Conservation (phyloP, 2,888 invertebrate genomes). For the Acrobasis consociella region DNA sequence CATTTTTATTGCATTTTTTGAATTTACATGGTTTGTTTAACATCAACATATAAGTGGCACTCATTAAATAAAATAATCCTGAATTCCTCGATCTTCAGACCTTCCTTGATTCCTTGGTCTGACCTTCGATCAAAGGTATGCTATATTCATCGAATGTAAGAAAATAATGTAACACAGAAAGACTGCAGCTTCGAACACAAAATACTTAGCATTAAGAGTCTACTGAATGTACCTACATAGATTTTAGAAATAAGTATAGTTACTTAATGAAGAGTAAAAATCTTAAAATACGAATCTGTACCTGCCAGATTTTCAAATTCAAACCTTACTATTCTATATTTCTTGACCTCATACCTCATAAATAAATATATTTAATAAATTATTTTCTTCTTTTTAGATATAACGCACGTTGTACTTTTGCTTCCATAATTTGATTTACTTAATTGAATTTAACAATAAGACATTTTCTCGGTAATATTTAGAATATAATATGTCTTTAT, state of each 20-base stretch:
- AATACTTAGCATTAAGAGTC: not conserved
- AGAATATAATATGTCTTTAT: conserved; percentile 23
- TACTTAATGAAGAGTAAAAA: conserved; percentile 35
- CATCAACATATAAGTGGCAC: not conserved
- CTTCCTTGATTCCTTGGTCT: no score
- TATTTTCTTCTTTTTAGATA: conserved; percentile 22
- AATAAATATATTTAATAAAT: conserved; percentile 23
- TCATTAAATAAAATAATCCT: not conserved
- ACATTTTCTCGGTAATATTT: conserved; percentile 37
- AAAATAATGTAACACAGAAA: no score
- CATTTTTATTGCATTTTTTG: no score
- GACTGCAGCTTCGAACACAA: not conserved
- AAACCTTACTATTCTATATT: conserved; percentile 25
- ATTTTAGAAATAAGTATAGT: conserved; percentile 26
- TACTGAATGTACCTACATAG: not conserved
- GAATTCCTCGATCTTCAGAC: no score
- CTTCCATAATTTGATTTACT: conserved; percentile 24
- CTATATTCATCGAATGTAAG: no score
- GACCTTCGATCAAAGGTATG: no score
- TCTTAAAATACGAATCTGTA: conserved; percentile 43
- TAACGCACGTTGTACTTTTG: conserved; percentile 30
- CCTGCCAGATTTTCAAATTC: conserved; percentile 50
- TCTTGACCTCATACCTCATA: conserved; percentile 17
- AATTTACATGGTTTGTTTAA: no score
- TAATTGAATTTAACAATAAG: conserved; percentile 29